Base-by-base conservation (phyloP, 2,888 invertebrate genomes). In the Cheilosia scutellata region DNA sequence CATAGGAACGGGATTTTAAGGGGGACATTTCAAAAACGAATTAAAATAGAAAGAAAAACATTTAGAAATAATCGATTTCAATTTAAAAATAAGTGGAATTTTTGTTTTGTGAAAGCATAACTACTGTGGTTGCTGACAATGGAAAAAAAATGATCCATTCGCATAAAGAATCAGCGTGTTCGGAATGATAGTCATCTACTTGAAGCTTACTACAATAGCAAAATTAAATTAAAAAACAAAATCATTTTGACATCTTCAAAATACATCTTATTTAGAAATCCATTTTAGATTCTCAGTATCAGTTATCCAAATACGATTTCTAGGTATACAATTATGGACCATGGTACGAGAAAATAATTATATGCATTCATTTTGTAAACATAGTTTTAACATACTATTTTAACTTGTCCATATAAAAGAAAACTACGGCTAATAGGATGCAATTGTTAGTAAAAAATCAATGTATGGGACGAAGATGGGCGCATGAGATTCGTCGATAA, bases 31-130 rank as follows among this genome's bases (percentile, higher is more conserved):
- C 4, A 65, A 89, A 11, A 75, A 40, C n/a, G 5, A 65, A 57
- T 65, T 65, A 58, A 49, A 57, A 66, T 57, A 75, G 49, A 66
- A 63, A 63, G 88, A 89, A 87, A 88, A 76, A 87, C 82, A 88
- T 83, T 88, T 84, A 87, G 47, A 87, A 87, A 83, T 87, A 89
- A 89, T 89, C 88, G 87, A 88, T 87, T 88, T 87, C 80, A 79
- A 79, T 71, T 53, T 65, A 27, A 58, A 27, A 58, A 63, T 27
- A 75, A 40, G 49, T 49, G 44, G 29, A 55, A 7, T 58, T 65
- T 75, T 37, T 33, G 33, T 51, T 29, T 62, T 62, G 65, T 47
- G 29, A 75, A 75, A 65, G 57, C 65, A 74, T 63, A 55, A 74
- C 74, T 63, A 74, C 63, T 63, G 55, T 63, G 63, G 53, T 55